Evolutionary conservation across 2,797 vertebrate genomes (phyloP), one percentile per base, ranked within the genome.

Genomic region (Myotis myotis): DNA sequence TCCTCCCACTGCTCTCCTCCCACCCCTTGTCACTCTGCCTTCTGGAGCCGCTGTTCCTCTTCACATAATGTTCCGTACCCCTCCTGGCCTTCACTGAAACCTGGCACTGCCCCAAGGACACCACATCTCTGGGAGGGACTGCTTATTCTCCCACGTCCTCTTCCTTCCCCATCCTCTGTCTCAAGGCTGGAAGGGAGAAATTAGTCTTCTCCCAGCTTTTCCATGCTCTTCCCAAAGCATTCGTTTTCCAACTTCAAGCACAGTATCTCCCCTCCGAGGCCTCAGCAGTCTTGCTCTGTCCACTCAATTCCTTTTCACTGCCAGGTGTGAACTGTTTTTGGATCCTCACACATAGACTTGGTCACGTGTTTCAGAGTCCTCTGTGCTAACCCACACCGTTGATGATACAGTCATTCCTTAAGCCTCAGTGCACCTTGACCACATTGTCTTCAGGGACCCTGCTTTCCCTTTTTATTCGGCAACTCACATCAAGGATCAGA

Each of bases 1-100:
- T 95, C 96, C 95, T 96, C 96, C 96, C 79, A 92, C 97, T 16
- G 62, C 51, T 92, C 92, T 87, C 96, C 95, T 97, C 97, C 97
- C 95, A 97, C 97, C 80, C 60, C 49, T 88, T 87, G 83, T 94
- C 78, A 70, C 88, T 94, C 89, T 92, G 96, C 96, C 95, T 97
- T 97, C 96, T 97, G 96, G 97, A 97, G 95, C 78, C 93, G 81
- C 87, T 79, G 74, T 95, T 94, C 95, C 82, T 94, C 93, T 90
- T 96, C 82, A 97, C 97, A 96, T 74, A 80, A 57, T 96, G 97
- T 97, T 97, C 97, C 88, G 75, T 96, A 91, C 90, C 66, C 79
- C 81, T 96, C 57, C 92, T 95, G 90, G 91, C 75, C 95, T 83
- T 83, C 20, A 72, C 82, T 80, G 81, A 93, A 95, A 89, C 23